Evolutionary conservation across 2,113 vertebrate genomes (phyloP).

Genomic region (Salvelinus alpinus): DNA sequence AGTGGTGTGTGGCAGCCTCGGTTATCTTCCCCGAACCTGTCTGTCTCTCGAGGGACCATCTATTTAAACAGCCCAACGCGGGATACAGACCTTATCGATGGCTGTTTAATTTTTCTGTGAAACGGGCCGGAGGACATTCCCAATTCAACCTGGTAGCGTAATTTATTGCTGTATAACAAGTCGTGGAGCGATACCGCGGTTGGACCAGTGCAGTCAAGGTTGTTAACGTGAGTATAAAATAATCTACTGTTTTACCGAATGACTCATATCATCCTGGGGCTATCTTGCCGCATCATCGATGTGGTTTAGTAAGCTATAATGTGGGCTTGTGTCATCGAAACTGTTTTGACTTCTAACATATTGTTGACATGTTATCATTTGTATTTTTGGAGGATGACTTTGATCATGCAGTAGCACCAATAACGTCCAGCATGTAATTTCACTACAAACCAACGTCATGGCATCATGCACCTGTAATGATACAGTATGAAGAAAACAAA

Average conservation of each 20-base stretch:
- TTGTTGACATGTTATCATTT: background rate
- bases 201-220: conserved; percentile 23
- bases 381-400: background rate
- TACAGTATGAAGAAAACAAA: no score
- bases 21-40: background rate
- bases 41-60: background rate
- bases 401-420: background rate
- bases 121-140: background rate
- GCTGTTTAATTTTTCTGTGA: conserved; percentile 31
- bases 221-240: conserved; percentile 50
- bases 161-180: conserved; percentile 7
- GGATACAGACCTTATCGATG: background rate
- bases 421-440: background rate
- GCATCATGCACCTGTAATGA: no score
- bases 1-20: background rate
- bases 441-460: background rate
- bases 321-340: background rate
- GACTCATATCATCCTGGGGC: background rate
- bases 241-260: background rate
- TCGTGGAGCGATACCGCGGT: background rate
- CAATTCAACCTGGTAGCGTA: conserved; percentile 1
- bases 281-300: conserved; percentile 48
- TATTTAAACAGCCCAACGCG: background rate
- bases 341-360: background rate
- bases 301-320: background rate